A percentile compares a stretch with the other conserved stretches of the same genome.
These are phyloP conservation scores for Equus przewalskii DNA, from an alignment of 2,113 vertebrate genomes.

Conservation along the genomic window DNA sequence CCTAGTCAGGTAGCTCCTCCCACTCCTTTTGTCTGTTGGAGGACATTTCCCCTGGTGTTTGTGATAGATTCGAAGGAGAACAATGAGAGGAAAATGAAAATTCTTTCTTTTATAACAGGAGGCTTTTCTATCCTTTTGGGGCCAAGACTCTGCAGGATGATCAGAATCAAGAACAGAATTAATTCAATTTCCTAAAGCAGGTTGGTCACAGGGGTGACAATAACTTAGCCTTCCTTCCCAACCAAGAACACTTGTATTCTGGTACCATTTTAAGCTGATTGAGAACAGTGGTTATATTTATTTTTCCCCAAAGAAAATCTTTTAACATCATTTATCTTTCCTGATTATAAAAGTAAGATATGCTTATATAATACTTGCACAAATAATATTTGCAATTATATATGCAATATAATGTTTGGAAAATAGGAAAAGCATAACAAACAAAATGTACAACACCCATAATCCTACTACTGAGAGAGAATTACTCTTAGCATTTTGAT, in stretches of 20 bases:
- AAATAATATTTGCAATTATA: background rate
- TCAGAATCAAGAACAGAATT: background rate
- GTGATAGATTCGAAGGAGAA: background rate
- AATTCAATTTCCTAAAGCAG: background rate
- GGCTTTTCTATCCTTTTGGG: background rate
- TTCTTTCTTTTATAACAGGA: background rate
- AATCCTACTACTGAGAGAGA: conserved; percentile 28
- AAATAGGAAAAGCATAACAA: conserved; percentile 22
- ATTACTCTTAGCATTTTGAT: conserved; percentile 37
- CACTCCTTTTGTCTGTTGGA: background rate
- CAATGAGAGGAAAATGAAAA: background rate
- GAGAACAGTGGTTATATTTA: background rate
- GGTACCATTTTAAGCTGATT: background rate
- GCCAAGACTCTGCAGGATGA: background rate
- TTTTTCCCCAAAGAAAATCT: background rate
- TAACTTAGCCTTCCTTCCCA: background rate
- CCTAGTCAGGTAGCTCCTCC: background rate
- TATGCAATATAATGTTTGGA: background rate
- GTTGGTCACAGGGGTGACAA: background rate
- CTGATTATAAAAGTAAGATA: background rate
- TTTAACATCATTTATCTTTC: background rate
- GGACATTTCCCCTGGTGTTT: too few species aligned
- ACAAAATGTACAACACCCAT: background rate
- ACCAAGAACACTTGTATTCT: background rate
- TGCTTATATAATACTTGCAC: background rate